Evolutionary conservation across 2,113 vertebrate species (phyloP), one percentile per base, ranked within the genome.

Genomic region (Malurus melanocephalus): DNA sequence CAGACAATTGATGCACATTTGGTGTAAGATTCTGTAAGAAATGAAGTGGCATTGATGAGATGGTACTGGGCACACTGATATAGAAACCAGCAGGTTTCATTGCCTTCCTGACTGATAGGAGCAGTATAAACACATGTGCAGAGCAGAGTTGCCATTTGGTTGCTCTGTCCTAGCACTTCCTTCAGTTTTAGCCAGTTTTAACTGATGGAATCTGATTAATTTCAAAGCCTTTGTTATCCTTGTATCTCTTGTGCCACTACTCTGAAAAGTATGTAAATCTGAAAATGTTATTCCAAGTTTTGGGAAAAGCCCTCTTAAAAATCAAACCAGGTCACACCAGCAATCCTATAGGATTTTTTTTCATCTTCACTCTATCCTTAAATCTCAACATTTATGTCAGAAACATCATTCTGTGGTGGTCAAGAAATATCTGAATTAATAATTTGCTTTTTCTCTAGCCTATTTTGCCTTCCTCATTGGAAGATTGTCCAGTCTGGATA

Each of bases 401-500:
- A 93, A 89, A 40, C 13, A 42, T 40, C 71, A 73, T 84, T 85
- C 30, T 73, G 28, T 59, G 26, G 51, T 84, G 40, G 20, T 68
- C 18, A 84, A 88, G 21, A 81, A 93, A 65, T 73, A 56, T 11
- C 27, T 42, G n/a, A 77, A 87, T 46, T 61, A 46, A 42, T 86
- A 55, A 38, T 85, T 90, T 92, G 32, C 6, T 85, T 57, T 94
- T 56, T 95, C 60, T 92, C 23, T 94, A 99, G 98, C 98, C 98
- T 17, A 60, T 98, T 71, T 96, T 96, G 14, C 98, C 98, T 28
- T 98, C 97, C 30, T 64, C 95, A 6, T 52, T 98, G 33, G 97
- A 98, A 85, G 97, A 98, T 68, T 94, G 85, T 79, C 97, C 97
- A 80, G 96, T 98, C 69, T 99, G 98, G 98, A 95, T 99, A 94